Evolutionary conservation across 2,797 vertebrate genomes (phyloP).

Genomic region (Argentina silus): DNA sequence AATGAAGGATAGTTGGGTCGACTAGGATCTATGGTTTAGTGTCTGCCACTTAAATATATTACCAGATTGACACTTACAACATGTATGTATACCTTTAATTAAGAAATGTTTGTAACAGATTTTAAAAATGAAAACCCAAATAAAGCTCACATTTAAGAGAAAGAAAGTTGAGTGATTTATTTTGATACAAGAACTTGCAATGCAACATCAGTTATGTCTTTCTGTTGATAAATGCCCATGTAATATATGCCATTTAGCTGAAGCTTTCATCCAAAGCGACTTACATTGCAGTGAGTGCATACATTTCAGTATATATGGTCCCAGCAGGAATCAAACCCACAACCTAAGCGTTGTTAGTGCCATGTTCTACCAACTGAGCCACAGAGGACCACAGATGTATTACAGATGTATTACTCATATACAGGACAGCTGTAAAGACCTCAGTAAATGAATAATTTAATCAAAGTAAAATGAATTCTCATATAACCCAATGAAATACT

Average conservation of each 20-base stretch:
- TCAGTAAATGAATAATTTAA: background rate
- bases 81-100: slow-evolving; percentile 14
- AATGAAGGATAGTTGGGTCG: background rate
- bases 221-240: background rate
- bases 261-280: no score
- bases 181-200: background rate
- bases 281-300: no score
- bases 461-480: no score
- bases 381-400: no score
- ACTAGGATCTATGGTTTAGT: background rate
- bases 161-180: background rate
- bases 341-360: no score
- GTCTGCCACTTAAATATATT: background rate
- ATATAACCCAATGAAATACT: background rate
- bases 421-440: background rate
- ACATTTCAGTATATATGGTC: no score
- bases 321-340: no score
- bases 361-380: no score
- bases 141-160: background rate
- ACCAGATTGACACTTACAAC: background rate
- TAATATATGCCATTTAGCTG: no score
- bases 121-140: no score
- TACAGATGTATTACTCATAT: background rate
- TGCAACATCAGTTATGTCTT: background rate
- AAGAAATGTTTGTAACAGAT: slow-evolving; percentile 10